These are phyloP conservation scores for Premnoplex brunnescens DNA, from an alignment of 2,797 vertebrate genomes.

Conservation along the genomic window DNA sequence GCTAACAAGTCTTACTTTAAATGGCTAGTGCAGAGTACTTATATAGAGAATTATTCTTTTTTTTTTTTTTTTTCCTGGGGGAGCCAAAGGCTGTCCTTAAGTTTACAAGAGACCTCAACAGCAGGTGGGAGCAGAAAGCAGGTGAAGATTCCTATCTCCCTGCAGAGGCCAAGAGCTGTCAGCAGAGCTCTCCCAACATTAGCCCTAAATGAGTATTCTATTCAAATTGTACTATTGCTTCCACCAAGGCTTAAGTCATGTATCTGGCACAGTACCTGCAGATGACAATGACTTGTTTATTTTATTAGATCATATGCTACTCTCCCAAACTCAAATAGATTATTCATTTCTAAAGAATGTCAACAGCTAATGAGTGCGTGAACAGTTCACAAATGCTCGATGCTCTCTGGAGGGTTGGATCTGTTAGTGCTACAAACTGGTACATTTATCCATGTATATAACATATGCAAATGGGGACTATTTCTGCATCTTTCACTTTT, in stretches of 20 bases:
- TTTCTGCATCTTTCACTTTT: background rate
- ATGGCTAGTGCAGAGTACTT: background rate
- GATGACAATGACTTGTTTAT: constrained; percentile 61
- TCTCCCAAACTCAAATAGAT: constrained; percentile 41
- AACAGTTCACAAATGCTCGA: background rate
- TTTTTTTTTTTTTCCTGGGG: background rate
- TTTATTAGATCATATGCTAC: constrained; percentile 57
- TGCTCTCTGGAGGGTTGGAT: background rate
- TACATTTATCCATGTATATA: background rate
- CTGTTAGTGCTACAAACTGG: background rate
- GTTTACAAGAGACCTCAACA: background rate
- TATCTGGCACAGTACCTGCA: constrained; percentile 56
- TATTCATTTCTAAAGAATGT: constrained; percentile 58
- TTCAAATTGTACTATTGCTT: constrained; percentile 16
- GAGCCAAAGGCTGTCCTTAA: background rate
- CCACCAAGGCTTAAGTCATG: constrained; percentile 37
- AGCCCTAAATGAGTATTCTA: background rate
- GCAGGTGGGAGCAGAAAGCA: constrained; percentile 56
- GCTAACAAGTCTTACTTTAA: background rate
- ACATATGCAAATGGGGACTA: background rate
- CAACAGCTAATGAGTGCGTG: constrained; percentile 29
- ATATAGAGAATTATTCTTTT: background rate
- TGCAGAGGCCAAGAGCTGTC: constrained; percentile 24
- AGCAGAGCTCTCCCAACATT: constrained; percentile 7
- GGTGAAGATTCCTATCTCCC: constrained; percentile 56